Evolutionary conservation across 2,888 invertebrate species (phyloP).

Genomic region (Xestobium rufovillosum): DNA sequence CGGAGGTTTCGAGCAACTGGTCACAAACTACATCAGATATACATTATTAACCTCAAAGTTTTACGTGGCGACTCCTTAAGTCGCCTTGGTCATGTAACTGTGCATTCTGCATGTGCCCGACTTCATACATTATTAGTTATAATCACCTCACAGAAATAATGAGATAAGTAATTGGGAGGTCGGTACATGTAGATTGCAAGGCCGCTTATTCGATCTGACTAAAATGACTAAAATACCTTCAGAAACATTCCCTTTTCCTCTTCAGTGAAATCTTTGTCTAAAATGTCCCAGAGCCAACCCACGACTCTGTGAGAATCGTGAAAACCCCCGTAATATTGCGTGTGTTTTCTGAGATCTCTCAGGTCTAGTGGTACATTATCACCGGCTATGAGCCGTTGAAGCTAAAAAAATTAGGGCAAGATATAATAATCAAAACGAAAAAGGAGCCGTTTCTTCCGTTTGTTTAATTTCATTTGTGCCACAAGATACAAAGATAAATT

Average conservation of each 20-base stretch:
- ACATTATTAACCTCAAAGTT: conserved; percentile 4
- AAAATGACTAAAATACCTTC: conserved; percentile 54
- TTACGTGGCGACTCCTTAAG: too few species aligned
- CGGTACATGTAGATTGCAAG: conserved; percentile 3
- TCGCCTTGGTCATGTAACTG: too few species aligned
- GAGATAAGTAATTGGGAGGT: conserved; percentile 4
- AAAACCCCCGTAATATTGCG: conserved; percentile 99
- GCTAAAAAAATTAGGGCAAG: conserved; percentile 43
- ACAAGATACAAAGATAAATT: too few species aligned
- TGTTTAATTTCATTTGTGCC: too few species aligned
- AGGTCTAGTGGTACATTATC: conserved; percentile 91
- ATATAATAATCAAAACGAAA: conserved; percentile 10
- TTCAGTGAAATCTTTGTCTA: conserved; percentile 89
- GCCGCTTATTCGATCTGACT: neutral
- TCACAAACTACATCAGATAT: conserved; percentile 43
- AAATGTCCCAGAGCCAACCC: conserved; percentile 97
- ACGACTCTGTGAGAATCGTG: conserved; percentile 97
- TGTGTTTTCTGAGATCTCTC: conserved; percentile 78
- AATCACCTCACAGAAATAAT: too few species aligned
- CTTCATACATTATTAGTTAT: too few species aligned
- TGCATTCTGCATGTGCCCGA: too few species aligned
- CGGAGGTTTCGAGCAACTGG: conserved; percentile 96
- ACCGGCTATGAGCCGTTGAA: conserved; percentile 92
- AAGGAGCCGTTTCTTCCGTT: neutral
- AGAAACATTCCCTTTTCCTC: conserved; percentile 89